Percentiles rank a stretch among this genome's conserved stretches.
Evolutionary conservation across 2,113 vertebrate genomes (phyloP).

Genomic region (Menidia beryllina): DNA sequence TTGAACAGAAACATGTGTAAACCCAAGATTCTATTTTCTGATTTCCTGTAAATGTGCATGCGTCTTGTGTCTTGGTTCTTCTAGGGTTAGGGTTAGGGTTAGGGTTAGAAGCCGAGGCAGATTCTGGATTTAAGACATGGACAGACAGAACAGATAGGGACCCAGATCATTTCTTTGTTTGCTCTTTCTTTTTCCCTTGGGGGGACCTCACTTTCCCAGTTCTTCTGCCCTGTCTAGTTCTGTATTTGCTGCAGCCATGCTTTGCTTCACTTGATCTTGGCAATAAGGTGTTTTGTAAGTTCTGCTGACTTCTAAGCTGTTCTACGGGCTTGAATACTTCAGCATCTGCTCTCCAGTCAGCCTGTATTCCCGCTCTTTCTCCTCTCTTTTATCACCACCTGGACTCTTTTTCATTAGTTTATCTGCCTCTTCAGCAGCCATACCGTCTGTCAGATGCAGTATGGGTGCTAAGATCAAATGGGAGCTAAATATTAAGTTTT

Average conservation of each 20-base stretch:
- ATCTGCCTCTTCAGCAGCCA: conserved; percentile 1
- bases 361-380: neutral
- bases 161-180: conserved; percentile 32
- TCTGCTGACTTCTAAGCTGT: conserved; percentile 24
- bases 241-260: conserved; percentile 33
- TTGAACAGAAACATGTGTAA: no score
- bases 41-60: conserved; percentile 9
- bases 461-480: no score
- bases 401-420: conserved; percentile 18
- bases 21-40: no score
- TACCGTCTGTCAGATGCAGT: neutral
- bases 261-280: conserved; percentile 45
- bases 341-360: conserved; percentile 38
- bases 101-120: conserved; percentile 17
- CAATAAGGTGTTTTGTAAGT: conserved; percentile 35
- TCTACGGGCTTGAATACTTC: conserved; percentile 19
- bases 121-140: conserved; percentile 31
- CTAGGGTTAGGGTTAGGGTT: neutral
- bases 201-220: conserved; percentile 22
- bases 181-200: conserved; percentile 34
- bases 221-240: conserved; percentile 8
- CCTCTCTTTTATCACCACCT: neutral
- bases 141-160: conserved; percentile 12
- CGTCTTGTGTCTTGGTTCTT: conserved; percentile 2
- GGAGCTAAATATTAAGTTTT: neutral